Percentiles rank a stretch among this genome's conserved stretches.
These are phyloP conservation scores for Drosophila gunungcola DNA, from an alignment of 1,140 invertebrate genomes.

Conservation along the genomic window DNA sequence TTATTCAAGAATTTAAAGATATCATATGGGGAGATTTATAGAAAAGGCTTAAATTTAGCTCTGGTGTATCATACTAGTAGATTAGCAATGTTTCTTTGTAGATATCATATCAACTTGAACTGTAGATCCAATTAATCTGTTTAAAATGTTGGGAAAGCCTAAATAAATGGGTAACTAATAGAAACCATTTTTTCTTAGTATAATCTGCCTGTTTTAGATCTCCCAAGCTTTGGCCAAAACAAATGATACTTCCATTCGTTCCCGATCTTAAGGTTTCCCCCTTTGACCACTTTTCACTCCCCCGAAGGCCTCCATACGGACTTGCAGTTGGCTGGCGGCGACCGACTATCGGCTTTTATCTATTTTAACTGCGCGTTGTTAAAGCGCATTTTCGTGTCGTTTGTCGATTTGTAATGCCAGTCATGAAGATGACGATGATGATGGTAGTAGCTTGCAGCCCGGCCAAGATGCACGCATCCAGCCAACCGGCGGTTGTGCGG, in stretches of 20 bases:
- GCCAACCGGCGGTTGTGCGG: slow-evolving; percentile 46
- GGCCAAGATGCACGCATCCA: slow-evolving; percentile 18
- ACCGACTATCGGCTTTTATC: slow-evolving; percentile 81
- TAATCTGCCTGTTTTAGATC: slow-evolving; percentile 28
- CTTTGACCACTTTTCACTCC: background rate
- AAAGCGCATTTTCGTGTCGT: slow-evolving; percentile 85
- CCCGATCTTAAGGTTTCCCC: slow-evolving; percentile 3
- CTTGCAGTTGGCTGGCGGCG: slow-evolving; percentile 53
- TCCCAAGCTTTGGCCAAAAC: slow-evolving; percentile 30
- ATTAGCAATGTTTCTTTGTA: background rate
- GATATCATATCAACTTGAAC: slow-evolving; percentile 2
- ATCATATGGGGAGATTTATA: no score
- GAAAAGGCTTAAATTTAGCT: background rate
- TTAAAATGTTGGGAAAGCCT: slow-evolving; percentile 5
- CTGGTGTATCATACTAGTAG: background rate
- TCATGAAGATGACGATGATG: slow-evolving; percentile 43
- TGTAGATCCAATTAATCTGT: background rate
- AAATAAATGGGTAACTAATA: slow-evolving; percentile 29
- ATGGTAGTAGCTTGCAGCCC: slow-evolving; percentile 56
- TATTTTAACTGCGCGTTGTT: slow-evolving; percentile 83
- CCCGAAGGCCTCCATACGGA: background rate
- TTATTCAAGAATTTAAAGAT: no score
- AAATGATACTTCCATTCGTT: slow-evolving; percentile 20
- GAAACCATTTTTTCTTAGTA: slow-evolving; percentile 40
- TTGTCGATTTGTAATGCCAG: slow-evolving; percentile 83